Conservation (phyloP, 1,140 invertebrate species). For the Phthorimaea operculella region DNA sequence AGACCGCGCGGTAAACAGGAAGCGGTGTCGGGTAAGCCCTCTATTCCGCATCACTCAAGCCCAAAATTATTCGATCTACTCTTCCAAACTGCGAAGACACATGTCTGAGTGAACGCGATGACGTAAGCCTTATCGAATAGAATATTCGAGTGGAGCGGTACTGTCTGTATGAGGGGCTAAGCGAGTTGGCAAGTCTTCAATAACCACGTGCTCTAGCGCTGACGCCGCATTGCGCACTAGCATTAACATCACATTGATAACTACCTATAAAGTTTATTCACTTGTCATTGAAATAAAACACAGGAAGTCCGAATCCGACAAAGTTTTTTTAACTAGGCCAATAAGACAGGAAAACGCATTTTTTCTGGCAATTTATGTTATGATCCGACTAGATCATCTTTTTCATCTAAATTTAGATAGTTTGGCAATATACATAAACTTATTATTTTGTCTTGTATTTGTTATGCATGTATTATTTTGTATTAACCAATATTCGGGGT, state of each 20-base stretch:
- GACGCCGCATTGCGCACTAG: conserved; percentile 5
- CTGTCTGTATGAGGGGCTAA: neutral
- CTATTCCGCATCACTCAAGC: conserved; percentile 4
- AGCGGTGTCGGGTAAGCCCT: conserved; percentile 26
- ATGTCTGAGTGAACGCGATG: neutral
- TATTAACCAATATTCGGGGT: too few species aligned
- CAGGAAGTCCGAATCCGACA: too few species aligned
- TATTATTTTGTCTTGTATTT: too few species aligned
- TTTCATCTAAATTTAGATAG: too few species aligned
- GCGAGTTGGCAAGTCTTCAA: conserved; percentile 44
- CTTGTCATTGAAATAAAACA: too few species aligned
- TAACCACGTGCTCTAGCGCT: conserved; percentile 19
- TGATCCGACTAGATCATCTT: too few species aligned
- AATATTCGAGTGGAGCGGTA: conserved; percentile 5
- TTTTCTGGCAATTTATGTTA: too few species aligned
- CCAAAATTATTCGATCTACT: conserved; percentile 1
- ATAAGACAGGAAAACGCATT: too few species aligned
- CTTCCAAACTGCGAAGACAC: neutral
- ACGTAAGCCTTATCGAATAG: conserved; percentile 3
- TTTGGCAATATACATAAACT: too few species aligned
- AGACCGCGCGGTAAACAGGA: conserved; percentile 44
- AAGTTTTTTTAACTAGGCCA: too few species aligned
- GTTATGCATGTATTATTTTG: too few species aligned
- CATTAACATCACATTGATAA: conserved; percentile 3
- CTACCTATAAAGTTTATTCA: too few species aligned